Conservation (phyloP, 92 coral and sea anemone genomes). For the Epizoanthus fatuus region DNA sequence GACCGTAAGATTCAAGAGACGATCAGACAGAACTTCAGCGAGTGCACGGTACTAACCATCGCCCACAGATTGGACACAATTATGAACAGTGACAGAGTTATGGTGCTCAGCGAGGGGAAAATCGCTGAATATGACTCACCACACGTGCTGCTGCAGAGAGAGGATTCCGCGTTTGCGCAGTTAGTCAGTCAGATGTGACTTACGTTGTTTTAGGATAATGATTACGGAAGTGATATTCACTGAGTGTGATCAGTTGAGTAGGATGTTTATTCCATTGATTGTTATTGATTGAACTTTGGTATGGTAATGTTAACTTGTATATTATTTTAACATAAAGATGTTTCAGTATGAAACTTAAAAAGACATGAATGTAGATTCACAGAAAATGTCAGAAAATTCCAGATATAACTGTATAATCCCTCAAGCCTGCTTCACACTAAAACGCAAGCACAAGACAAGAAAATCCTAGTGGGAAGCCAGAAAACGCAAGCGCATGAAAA, state of each 20-base stretch:
- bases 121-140: constrained; percentile 32
- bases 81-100: constrained; percentile 30
- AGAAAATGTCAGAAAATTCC: no score
- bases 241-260: constrained; percentile 8
- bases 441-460: no score
- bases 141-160: not conserved
- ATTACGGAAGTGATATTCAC: constrained; percentile 25
- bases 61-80: constrained; percentile 40
- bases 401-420: no score
- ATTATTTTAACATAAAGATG: no score
- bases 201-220: not conserved
- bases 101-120: constrained; percentile 35
- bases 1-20: constrained; percentile 45
- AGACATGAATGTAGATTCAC: no score
- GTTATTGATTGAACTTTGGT: no score
- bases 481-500: no score
- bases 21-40: constrained; percentile 35
- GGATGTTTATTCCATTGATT: constrained; percentile 13
- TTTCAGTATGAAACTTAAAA: no score
- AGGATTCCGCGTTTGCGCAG: not conserved
- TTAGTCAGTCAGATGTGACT: constrained; percentile 15
- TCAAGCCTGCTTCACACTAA: no score
- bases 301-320: no score
- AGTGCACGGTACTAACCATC: constrained; percentile 33
- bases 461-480: no score